phyloP scores from a whole-genome alignment of 1,140 invertebrate genomes.

The Ceratina australensis region DNA sequence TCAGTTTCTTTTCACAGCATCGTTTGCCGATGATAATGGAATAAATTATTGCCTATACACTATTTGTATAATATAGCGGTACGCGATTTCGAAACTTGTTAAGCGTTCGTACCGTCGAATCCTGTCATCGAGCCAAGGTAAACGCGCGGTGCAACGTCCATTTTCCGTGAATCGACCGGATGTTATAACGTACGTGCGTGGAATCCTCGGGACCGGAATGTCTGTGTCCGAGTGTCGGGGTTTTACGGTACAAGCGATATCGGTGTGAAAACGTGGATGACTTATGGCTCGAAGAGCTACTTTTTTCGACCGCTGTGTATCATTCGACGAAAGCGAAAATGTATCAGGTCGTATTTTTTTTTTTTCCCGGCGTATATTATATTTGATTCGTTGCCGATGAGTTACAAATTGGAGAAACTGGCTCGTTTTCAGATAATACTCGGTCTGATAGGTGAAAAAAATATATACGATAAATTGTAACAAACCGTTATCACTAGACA shows the following conservation, averaged over 20 bases:
- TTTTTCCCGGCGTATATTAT: background rate
- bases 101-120: background rate
- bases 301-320: background rate
- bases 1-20: background rate
- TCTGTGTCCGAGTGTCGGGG: slow-evolving; percentile 13
- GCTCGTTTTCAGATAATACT: too few species aligned
- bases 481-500: too few species aligned
- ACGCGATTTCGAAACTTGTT: slow-evolving; percentile 21
- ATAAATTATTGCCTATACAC: slow-evolving; percentile 1
- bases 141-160: slow-evolving; percentile 29
- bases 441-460: too few species aligned
- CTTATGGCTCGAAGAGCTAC: slow-evolving; percentile 9
- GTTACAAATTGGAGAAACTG: too few species aligned
- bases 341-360: too few species aligned
- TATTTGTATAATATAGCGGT: background rate
- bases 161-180: slow-evolving; percentile 22
- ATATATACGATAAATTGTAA: too few species aligned
- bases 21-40: slow-evolving; percentile 22
- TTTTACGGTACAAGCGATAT: slow-evolving; percentile 38
- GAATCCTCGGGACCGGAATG: slow-evolving; percentile 24
- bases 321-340: background rate
- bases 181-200: slow-evolving; percentile 44
- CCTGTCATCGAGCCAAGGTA: slow-evolving; percentile 22
- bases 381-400: too few species aligned
- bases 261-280: slow-evolving; percentile 8